These are phyloP conservation scores for Protaetia brevitarsis DNA, from an alignment of 1,140 invertebrate species.

Conservation along the genomic window DNA sequence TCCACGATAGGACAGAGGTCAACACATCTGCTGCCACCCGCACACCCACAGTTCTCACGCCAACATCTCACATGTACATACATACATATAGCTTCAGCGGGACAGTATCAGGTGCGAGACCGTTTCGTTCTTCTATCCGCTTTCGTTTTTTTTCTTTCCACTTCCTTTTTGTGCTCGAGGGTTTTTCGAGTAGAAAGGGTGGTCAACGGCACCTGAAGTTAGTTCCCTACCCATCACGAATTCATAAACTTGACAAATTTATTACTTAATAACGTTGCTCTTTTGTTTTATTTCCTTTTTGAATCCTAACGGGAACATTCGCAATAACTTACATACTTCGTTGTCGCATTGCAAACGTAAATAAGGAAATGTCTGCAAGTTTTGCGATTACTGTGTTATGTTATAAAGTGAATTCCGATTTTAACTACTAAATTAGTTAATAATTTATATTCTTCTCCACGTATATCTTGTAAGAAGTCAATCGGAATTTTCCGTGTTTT, in stretches of 20 bases:
- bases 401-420: too few species aligned
- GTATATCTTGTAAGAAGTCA: too few species aligned
- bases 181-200: neutral
- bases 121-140: neutral
- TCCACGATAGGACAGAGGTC: neutral
- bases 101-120: conserved; percentile 5
- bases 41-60: conserved; percentile 10
- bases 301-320: too few species aligned
- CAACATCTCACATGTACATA: neutral
- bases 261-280: neutral
- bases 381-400: too few species aligned
- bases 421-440: too few species aligned
- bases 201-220: neutral
- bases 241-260: neutral
- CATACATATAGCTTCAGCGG: neutral
- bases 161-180: neutral
- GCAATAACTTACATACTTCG: too few species aligned
- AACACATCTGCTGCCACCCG: conserved; percentile 14
- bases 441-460: too few species aligned
- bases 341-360: too few species aligned
- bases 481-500: too few species aligned
- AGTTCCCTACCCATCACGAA: neutral
- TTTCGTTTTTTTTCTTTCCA: neutral
- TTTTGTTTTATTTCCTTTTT: too few species aligned
- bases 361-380: too few species aligned